A percentile compares a stretch with the other conserved stretches of the same genome.
phyloP scores from a whole-genome alignment of 1,140 invertebrate genomes.

The Conus ventricosus region DNA sequence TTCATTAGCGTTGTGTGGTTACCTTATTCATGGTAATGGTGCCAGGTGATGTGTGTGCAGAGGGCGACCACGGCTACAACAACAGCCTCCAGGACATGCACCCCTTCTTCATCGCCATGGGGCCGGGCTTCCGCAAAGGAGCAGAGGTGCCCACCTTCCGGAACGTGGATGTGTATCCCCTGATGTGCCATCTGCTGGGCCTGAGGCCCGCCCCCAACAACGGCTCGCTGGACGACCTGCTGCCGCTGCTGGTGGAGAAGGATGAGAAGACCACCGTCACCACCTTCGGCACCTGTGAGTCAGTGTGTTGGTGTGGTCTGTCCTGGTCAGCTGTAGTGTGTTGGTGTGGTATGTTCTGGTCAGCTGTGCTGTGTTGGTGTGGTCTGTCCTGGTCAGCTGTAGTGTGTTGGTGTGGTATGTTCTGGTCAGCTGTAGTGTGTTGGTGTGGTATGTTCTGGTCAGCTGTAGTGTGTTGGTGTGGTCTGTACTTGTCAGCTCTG shows the following conservation, averaged over 20 bases:
- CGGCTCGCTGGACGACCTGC: conserved; percentile 54
- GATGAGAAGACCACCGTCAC: conserved; percentile 28
- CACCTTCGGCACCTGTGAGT: conserved; percentile 41
- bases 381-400: background rate
- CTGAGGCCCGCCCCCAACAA: conserved; percentile 67
- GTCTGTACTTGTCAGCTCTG: background rate
- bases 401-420: background rate
- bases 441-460: background rate
- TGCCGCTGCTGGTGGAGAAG: conserved; percentile 39
- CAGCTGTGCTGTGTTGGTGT: background rate
- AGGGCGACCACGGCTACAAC: conserved; percentile 66
- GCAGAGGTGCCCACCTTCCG: conserved; percentile 77
- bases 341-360: background rate
- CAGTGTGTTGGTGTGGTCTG: background rate
- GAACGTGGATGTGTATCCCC: conserved; percentile 81
- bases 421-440: background rate
- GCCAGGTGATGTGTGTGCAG: conserved; percentile 29
- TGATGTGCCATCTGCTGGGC: conserved; percentile 80
- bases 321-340: background rate
- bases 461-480: background rate
- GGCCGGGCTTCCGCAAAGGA: conserved; percentile 79
- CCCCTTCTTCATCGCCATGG: conserved; percentile 83
- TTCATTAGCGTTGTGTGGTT: too few species aligned
- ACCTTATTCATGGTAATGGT: too few species aligned
- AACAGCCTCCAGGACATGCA: conserved; percentile 77